These are phyloP conservation scores for Zosterops pallidus DNA, from an alignment of 2,113 vertebrate genomes.

Conservation along the genomic window DNA sequence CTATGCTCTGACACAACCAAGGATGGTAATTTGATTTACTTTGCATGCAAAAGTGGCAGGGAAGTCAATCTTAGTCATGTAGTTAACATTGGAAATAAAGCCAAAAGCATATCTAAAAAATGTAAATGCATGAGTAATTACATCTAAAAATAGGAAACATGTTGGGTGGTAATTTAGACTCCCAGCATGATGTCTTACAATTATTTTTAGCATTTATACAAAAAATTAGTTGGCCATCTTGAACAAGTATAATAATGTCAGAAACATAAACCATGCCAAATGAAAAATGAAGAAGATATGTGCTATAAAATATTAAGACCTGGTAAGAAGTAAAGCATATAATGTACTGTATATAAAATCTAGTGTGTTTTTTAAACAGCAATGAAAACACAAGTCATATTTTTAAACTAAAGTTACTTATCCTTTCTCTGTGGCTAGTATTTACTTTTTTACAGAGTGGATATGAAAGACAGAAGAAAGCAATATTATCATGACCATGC, in stretches of 20 bases:
- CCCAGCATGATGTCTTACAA: neutral
- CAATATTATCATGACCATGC: neutral
- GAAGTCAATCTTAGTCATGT: neutral
- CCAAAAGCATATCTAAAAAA: neutral
- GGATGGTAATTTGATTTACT: neutral
- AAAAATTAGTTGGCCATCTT: neutral
- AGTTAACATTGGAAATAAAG: neutral
- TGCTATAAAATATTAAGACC: neutral
- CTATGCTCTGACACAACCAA: neutral
- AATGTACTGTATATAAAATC: neutral
- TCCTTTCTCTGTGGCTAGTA: neutral
- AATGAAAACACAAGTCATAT: neutral
- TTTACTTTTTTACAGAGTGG: neutral
- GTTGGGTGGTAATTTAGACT: neutral
- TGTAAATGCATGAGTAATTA: neutral
- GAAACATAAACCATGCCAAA: neutral
- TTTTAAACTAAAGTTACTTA: neutral
- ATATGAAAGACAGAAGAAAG: neutral
- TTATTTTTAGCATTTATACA: neutral
- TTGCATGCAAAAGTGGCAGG: neutral
- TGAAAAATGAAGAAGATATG: neutral
- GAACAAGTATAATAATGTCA: neutral
- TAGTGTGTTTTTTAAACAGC: neutral
- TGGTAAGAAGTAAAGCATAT: neutral
- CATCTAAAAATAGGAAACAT: neutral